Evolutionary conservation across 2,797 vertebrate species (phyloP).

Genomic region (Stomatorhinus walkeri): DNA sequence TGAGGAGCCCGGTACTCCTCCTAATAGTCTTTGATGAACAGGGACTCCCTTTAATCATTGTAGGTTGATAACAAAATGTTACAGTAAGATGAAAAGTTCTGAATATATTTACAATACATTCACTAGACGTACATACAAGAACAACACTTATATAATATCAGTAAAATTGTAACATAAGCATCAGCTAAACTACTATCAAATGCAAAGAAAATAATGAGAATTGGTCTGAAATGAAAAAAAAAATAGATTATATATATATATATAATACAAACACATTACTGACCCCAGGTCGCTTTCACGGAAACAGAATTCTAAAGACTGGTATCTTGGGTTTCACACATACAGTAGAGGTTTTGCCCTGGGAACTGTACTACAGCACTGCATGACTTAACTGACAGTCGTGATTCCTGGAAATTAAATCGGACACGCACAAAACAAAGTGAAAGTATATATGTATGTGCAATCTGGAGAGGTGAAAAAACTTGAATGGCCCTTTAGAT

Average conservation of each 20-base stretch:
- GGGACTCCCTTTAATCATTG: slow-evolving; percentile 83
- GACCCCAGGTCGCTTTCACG: slow-evolving; percentile 51
- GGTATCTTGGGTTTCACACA: slow-evolving; percentile 41
- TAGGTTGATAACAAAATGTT: slow-evolving; percentile 87
- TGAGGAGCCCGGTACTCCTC: slow-evolving; percentile 77
- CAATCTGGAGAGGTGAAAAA: slow-evolving; percentile 35
- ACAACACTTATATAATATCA: slow-evolving; percentile 98
- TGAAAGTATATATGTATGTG: slow-evolving; percentile 30
- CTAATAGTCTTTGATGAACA: slow-evolving; percentile 81
- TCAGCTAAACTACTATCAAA: slow-evolving; percentile 87
- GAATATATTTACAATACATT: slow-evolving; percentile 99
- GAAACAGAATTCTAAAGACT: slow-evolving; percentile 49
- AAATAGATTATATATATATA: slow-evolving; percentile 37
- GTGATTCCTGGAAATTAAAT: slow-evolving; percentile 4
- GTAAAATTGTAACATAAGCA: slow-evolving; percentile 88
- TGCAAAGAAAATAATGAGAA: slow-evolving; percentile 58
- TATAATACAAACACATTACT: slow-evolving; percentile 51
- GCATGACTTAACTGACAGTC: slow-evolving; percentile 31
- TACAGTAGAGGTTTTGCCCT: slow-evolving; percentile 41
- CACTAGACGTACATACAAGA: slow-evolving; percentile 99
- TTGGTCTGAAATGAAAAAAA: slow-evolving; percentile 53
- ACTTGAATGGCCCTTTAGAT: slow-evolving; percentile 26
- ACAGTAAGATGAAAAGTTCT: slow-evolving; percentile 92
- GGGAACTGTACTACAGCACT: slow-evolving; percentile 37
- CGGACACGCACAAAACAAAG: not conserved